Conservation (phyloP, 2,888 invertebrate species). For the Rhamnusium bicolor region DNA sequence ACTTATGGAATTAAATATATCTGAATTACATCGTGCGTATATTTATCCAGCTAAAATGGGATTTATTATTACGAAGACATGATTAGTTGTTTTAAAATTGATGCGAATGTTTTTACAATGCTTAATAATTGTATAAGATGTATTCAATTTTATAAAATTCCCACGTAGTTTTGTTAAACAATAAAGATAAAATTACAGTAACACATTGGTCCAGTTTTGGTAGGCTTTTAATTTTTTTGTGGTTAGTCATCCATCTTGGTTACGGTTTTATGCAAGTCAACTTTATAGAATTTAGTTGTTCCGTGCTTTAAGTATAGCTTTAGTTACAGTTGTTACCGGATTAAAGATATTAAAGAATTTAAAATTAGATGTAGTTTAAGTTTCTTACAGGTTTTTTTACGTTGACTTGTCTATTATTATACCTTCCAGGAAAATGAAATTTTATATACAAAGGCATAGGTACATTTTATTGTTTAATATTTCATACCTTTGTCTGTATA, state of each 20-base stretch:
- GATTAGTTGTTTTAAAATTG: neutral
- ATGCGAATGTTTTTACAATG: neutral
- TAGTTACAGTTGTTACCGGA: neutral
- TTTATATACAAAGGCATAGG: no score
- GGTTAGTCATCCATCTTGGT: neutral
- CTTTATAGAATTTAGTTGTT: neutral
- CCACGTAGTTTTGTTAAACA: neutral
- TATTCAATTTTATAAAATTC: neutral
- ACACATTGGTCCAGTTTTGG: neutral
- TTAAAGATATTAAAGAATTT: neutral
- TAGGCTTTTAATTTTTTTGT: neutral
- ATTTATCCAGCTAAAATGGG: neutral
- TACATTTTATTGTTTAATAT: no score
- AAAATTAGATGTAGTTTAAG: neutral
- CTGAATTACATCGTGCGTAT: neutral
- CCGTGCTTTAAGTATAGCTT: no score
- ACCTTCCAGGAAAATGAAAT: no score
- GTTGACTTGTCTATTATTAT: neutral
- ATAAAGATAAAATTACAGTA: neutral
- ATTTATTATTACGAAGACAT: neutral
- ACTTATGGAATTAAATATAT: neutral
- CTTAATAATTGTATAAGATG: neutral
- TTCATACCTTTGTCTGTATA: no score
- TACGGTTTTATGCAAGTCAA: slow-evolving; percentile 5
- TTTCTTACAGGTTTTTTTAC: neutral